A percentile compares a stretch with the other conserved stretches of the same genome.
Evolutionary conservation across 2,797 vertebrate species (phyloP).

Genomic region (Rhinogobio ventralis): DNA sequence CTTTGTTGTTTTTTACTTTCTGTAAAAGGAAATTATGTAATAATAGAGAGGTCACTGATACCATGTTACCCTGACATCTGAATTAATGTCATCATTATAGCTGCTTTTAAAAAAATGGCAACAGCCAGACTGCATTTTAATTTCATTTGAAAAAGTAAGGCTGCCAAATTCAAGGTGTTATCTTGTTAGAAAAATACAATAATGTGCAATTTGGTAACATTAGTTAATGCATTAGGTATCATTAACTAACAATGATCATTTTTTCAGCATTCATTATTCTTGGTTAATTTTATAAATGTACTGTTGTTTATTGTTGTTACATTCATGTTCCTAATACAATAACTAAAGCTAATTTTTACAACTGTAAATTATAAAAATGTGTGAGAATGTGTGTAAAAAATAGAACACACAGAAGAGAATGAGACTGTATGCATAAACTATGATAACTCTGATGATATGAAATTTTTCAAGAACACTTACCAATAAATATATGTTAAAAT

Average conservation of each 20-base stretch:
- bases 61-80: neutral
- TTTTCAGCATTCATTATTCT: neutral
- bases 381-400: neutral
- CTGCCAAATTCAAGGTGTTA: neutral
- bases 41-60: conserved; percentile 19
- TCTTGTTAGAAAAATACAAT: neutral
- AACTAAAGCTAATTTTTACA: neutral
- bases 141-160: neutral
- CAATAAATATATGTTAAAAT: neutral
- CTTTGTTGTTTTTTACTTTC: conserved; percentile 5
- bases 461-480: neutral
- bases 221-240: neutral
- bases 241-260: neutral
- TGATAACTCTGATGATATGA: neutral
- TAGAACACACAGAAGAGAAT: neutral
- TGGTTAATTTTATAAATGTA: neutral
- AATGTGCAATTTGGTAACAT: neutral
- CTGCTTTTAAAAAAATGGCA: neutral
- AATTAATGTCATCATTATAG: conserved; percentile 10
- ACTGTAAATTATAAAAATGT: neutral
- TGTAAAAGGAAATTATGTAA: conserved; percentile 18
- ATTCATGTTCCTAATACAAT: neutral
- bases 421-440: neutral
- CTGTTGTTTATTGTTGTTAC: too few species aligned
- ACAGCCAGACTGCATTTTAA: neutral